phyloP scores from a whole-genome alignment of 2,797 vertebrate species.

The Halcyon leucocephala region DNA sequence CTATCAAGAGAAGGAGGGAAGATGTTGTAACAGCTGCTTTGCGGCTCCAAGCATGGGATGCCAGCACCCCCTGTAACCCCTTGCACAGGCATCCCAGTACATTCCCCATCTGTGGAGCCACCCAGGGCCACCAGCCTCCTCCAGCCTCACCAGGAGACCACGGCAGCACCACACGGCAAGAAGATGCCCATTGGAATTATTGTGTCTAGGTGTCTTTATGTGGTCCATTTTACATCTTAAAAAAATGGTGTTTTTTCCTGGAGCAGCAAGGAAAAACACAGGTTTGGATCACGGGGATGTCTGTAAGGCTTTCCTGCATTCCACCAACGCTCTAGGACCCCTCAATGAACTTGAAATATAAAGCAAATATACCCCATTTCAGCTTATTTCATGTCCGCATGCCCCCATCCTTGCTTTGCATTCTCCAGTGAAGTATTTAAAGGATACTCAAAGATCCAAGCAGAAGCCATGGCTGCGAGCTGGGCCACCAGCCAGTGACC shows the following conservation, averaged over 20 bases:
- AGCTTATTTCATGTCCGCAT: not conserved
- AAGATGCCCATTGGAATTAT: not conserved
- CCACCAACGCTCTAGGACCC: not conserved
- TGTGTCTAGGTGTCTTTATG: not conserved
- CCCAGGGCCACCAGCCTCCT: not conserved
- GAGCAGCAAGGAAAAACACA: not conserved
- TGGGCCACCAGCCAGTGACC: not conserved
- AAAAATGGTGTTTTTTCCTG: too few species aligned
- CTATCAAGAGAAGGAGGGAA: not conserved
- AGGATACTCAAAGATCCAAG: not conserved
- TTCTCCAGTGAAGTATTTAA: not conserved
- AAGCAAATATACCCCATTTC: not conserved
- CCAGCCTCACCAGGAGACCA: not conserved
- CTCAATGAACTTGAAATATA: not conserved
- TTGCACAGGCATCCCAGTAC: not conserved
- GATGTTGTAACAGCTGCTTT: not conserved
- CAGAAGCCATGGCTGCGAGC: accelerated
- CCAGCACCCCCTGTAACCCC: not conserved
- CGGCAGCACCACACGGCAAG: accelerated
- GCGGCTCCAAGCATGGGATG: not conserved
- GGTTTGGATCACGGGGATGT: not conserved
- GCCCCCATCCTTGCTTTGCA: not conserved
- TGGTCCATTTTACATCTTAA: not conserved
- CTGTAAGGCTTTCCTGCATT: not conserved
- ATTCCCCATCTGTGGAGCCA: accelerated